These are phyloP conservation scores for Chromoteleia sp. DNA, from an alignment of 2,888 invertebrate species.

Conservation along the genomic window DNA sequence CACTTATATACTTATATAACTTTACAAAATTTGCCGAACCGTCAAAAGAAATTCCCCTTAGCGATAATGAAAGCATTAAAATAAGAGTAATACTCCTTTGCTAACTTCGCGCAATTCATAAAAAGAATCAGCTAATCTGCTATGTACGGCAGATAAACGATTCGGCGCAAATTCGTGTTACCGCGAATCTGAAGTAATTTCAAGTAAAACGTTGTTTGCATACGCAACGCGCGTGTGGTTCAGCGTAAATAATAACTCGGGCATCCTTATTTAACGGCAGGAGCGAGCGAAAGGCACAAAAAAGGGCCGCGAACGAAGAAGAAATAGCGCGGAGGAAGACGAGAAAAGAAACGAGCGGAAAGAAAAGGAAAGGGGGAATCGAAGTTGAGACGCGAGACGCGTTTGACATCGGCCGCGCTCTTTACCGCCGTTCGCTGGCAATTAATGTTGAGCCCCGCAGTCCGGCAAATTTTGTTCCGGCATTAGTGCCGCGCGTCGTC, in stretches of 20 bases:
- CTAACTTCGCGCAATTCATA: background rate
- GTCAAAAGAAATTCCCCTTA: no score
- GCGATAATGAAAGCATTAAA: no score
- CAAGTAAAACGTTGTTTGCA: conserved; percentile 55
- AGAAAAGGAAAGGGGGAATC: background rate
- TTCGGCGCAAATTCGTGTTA: background rate
- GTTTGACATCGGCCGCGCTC: conserved; percentile 35
- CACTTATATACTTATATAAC: no score
- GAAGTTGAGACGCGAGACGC: conserved; percentile 13
- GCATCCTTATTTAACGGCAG: background rate
- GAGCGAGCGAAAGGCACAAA: background rate
- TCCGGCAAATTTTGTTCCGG: conserved; percentile 59
- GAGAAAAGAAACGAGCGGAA: background rate
- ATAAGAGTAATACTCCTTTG: no score
- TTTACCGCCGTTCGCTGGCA: conserved; percentile 40
- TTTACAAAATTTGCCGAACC: no score
- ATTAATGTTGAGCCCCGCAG: conserved; percentile 55
- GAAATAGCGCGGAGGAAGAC: background rate
- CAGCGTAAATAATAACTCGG: conserved; percentile 32
- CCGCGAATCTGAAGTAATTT: conserved; percentile 48
- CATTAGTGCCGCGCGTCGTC: conserved; percentile 43
- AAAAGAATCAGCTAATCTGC: conserved; percentile 15
- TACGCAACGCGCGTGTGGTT: conserved; percentile 29
- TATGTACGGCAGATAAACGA: conserved; percentile 22
- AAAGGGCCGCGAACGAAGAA: background rate